A percentile compares a stretch with the other conserved stretches of the same genome.
These are phyloP conservation scores for Zoroaster sp. DNA, from an alignment of 53 echinoderm and acorn worm genomes.

Conservation along the genomic window DNA sequence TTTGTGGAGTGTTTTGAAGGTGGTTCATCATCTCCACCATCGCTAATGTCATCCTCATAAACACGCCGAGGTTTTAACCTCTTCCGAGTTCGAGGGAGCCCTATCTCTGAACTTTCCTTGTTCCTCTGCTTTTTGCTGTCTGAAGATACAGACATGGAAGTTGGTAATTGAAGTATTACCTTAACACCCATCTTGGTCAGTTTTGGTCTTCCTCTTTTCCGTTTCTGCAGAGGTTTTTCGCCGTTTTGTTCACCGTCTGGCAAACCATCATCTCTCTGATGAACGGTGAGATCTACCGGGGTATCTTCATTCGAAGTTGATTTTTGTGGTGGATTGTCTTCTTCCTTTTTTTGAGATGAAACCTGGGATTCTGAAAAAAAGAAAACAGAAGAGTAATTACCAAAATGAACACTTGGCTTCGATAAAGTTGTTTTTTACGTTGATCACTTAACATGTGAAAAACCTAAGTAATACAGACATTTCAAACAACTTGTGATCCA, in stretches of 20 bases:
- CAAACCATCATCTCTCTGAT: neutral
- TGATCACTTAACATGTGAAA: too few species aligned
- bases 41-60: neutral
- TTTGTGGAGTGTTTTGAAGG: neutral
- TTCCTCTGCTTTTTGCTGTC: neutral
- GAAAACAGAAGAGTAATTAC: neutral
- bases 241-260: neutral
- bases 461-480: too few species aligned
- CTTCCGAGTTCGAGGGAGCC: neutral
- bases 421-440: neutral
- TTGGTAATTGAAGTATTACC: neutral
- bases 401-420: neutral
- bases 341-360: neutral
- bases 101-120: neutral
- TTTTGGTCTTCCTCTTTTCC: constrained; percentile 3
- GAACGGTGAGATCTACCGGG: neutral
- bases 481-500: too few species aligned
- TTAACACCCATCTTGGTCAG: neutral
- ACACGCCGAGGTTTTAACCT: neutral
- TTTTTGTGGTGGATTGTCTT: neutral
- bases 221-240: neutral
- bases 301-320: neutral
- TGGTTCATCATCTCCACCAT: neutral
- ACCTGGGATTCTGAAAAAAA: neutral
- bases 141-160: neutral